Conservation (phyloP, 2,888 invertebrate genomes). For the Phytoseiulus persimilis region DNA sequence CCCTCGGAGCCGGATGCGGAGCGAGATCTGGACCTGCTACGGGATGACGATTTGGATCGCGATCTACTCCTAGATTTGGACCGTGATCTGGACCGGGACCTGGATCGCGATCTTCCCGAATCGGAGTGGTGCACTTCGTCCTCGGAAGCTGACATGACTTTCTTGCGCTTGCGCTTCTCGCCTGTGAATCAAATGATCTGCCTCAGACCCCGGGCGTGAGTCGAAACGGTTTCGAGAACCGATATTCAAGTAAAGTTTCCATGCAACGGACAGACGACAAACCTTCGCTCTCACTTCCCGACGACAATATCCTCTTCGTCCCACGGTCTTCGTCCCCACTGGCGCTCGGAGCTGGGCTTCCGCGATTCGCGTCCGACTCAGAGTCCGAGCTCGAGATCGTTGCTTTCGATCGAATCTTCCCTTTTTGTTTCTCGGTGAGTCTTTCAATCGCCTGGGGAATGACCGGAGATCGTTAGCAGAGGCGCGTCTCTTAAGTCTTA, state of each 20-base stretch:
- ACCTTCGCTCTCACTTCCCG: slow-evolving; percentile 49
- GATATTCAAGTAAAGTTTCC: background rate
- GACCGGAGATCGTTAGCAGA: too few species aligned
- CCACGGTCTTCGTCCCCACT: slow-evolving; percentile 44
- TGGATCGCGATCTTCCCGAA: slow-evolving; percentile 50
- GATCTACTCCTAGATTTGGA: slow-evolving; percentile 48
- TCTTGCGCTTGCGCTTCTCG: slow-evolving; percentile 6
- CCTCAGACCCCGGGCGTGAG: background rate
- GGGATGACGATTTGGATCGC: slow-evolving; percentile 44
- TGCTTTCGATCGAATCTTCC: slow-evolving; percentile 82
- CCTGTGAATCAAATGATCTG: background rate
- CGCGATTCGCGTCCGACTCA: slow-evolving; percentile 51
- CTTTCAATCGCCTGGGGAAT: slow-evolving; percentile 59
- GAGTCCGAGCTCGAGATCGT: slow-evolving; percentile 70
- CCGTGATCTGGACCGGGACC: slow-evolving; percentile 50
- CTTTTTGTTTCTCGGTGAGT: slow-evolving; percentile 70
- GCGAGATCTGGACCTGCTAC: background rate
- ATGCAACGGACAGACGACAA: background rate
- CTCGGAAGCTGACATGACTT: slow-evolving; percentile 24
- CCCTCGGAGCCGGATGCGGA: too few species aligned
- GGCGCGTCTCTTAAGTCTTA: too few species aligned
- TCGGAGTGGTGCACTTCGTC: slow-evolving; percentile 53
- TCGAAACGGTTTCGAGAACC: too few species aligned
- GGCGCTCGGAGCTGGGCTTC: slow-evolving; percentile 41
- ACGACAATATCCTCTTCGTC: slow-evolving; percentile 48